Percentiles rank a stretch among this genome's conserved stretches.
These are phyloP conservation scores for Fratercula arctica DNA, from an alignment of 2,797 vertebrate genomes.

Conservation along the genomic window DNA sequence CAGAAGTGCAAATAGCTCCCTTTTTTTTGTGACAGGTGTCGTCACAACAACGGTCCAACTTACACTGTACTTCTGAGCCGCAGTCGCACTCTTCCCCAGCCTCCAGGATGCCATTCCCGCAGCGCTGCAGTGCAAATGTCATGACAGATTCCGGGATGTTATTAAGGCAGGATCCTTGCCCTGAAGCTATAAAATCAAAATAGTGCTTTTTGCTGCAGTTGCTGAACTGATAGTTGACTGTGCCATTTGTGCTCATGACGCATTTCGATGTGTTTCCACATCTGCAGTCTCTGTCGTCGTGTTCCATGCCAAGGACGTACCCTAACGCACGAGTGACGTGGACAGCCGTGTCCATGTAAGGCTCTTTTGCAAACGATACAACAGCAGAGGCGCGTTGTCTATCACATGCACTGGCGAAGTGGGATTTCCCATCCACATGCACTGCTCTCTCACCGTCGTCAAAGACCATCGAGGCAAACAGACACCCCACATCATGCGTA, in stretches of 20 bases:
- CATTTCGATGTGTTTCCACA: background rate
- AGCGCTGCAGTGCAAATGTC: background rate
- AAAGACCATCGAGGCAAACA: background rate
- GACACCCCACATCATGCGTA: conserved; percentile 1
- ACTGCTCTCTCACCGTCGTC: background rate
- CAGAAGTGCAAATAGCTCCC: conserved; percentile 82
- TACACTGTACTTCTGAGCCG: conserved; percentile 66
- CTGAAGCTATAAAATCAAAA: background rate
- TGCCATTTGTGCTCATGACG: background rate
- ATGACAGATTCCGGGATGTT: background rate
- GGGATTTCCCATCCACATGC: background rate
- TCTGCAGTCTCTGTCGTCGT: background rate
- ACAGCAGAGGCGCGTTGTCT: background rate
- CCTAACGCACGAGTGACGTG: conserved; percentile 29
- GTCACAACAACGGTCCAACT: conserved; percentile 82
- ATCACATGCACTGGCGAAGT: background rate
- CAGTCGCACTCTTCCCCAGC: conserved; percentile 42
- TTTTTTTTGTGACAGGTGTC: conserved; percentile 78
- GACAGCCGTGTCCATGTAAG: background rate
- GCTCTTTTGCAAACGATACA: background rate
- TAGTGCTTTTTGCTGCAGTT: conserved; percentile 43
- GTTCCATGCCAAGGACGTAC: conserved; percentile 40
- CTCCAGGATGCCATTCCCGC: conserved; percentile 50
- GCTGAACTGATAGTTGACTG: background rate
- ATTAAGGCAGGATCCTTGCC: background rate